Evolutionary conservation across 2,113 vertebrate species (phyloP).

Genomic region (Proteles cristata): DNA sequence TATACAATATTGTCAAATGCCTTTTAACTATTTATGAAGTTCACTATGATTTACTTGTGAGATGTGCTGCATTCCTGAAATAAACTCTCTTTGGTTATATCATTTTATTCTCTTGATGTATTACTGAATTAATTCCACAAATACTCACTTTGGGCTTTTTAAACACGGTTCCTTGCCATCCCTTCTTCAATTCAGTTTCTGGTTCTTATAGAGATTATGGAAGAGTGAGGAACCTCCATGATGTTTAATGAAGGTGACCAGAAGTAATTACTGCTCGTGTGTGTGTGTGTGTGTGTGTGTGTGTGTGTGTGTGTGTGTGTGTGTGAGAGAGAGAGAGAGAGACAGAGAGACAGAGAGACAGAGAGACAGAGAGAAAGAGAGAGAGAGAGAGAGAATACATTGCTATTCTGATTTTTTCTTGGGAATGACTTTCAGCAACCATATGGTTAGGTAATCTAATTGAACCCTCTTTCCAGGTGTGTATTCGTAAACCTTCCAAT

Average conservation of each 20-base stretch:
- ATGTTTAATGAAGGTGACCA: too few relatives aligned
- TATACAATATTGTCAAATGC: not conserved
- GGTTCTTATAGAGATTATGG: not conserved
- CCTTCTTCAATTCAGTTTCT: not conserved
- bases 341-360: too few relatives aligned
- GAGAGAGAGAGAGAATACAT: too few relatives aligned
- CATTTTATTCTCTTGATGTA: not conserved
- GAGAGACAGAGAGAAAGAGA: too few relatives aligned
- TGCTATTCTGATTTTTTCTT: not conserved
- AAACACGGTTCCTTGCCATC: not conserved
- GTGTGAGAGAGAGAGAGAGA: too few relatives aligned
- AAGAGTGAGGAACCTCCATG: not conserved
- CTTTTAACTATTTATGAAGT: not conserved
- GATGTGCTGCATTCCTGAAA: not conserved
- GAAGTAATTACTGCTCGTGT: not conserved
- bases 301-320: not conserved
- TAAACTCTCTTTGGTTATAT: not conserved
- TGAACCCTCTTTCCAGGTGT: not conserved
- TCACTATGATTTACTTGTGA: not conserved
- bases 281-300: not conserved
- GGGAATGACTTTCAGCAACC: not conserved
- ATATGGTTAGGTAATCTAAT: not conserved
- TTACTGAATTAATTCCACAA: not conserved
- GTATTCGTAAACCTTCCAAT: not conserved
- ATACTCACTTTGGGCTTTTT: not conserved